Conservation (phyloP, 2,797 vertebrate species). For the Champsocephalus esox region DNA sequence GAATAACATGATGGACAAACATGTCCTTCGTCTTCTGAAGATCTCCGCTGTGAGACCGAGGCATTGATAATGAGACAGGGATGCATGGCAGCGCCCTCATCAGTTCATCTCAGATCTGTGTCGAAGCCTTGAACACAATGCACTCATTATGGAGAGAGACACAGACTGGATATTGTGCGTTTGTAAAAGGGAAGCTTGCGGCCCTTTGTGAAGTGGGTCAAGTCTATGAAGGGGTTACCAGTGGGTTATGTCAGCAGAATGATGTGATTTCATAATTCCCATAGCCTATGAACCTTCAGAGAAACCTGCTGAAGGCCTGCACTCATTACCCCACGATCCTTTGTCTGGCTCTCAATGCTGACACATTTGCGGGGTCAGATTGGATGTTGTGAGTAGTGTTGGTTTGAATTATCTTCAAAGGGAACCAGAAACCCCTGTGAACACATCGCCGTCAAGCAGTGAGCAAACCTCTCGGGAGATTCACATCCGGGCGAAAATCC, state of each 20-base stretch:
- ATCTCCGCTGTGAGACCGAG: slow-evolving; percentile 10
- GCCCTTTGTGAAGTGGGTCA: slow-evolving; percentile 72
- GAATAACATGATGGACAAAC: background rate
- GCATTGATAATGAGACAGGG: slow-evolving; percentile 28
- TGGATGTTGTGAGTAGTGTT: slow-evolving; percentile 62
- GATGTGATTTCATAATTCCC: slow-evolving; percentile 77
- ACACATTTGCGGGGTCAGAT: slow-evolving; percentile 64
- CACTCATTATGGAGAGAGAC: slow-evolving; percentile 62
- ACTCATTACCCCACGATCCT: slow-evolving; percentile 64
- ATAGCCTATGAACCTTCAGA: slow-evolving; percentile 69
- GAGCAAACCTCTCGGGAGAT: slow-evolving; percentile 38
- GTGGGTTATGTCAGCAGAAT: slow-evolving; percentile 70
- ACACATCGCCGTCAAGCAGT: slow-evolving; percentile 25
- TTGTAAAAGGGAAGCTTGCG: slow-evolving; percentile 44
- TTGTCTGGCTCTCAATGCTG: slow-evolving; percentile 60
- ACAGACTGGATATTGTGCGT: slow-evolving; percentile 70
- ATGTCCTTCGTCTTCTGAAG: background rate
- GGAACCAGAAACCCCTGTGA: slow-evolving; percentile 35
- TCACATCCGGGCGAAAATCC: slow-evolving; percentile 20
- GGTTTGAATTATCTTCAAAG: slow-evolving; percentile 64
- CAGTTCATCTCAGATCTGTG: slow-evolving; percentile 45
- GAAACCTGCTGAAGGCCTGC: slow-evolving; percentile 33
- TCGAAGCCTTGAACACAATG: slow-evolving; percentile 60
- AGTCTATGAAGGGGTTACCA: slow-evolving; percentile 54
- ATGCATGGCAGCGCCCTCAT: slow-evolving; percentile 36